phyloP scores from a whole-genome alignment of 2,797 vertebrate genomes.

The Acrossocheilus wenchowensis region DNA sequence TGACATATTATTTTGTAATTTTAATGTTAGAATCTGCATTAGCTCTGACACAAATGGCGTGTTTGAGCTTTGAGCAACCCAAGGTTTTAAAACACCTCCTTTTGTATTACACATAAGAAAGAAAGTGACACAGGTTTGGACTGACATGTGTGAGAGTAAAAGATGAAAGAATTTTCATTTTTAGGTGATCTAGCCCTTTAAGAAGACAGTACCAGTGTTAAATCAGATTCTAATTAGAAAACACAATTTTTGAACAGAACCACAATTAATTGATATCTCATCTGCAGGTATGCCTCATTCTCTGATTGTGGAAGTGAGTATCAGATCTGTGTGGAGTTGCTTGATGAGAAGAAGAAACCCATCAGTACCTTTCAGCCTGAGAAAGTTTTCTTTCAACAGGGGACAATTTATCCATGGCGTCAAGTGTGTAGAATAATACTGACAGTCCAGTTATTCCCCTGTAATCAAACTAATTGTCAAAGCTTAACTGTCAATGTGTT shows the following conservation, averaged over 20 bases:
- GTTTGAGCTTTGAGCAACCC: neutral
- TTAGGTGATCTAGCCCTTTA: too few relatives aligned
- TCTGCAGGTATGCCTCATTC: neutral
- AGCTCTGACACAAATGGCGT: neutral
- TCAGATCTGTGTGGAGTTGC: neutral
- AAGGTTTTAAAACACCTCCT: neutral
- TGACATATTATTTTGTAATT: neutral
- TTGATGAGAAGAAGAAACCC: slow-evolving; percentile 1
- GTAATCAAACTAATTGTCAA: neutral
- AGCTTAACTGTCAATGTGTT: neutral
- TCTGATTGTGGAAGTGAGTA: neutral
- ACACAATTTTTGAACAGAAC: neutral
- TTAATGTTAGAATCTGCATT: neutral
- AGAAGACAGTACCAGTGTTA: too few relatives aligned
- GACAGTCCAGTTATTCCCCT: neutral
- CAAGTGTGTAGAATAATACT: neutral
- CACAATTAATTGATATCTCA: neutral
- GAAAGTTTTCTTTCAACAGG: neutral
- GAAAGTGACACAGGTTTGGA: neutral
- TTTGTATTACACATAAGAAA: neutral
- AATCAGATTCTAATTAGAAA: neutral
- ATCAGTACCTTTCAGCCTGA: slow-evolving; percentile 1
- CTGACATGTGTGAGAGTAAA: too few relatives aligned
- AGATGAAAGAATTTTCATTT: too few relatives aligned
- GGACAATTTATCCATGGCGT: neutral